These are phyloP conservation scores for Lamproptera curius DNA, from an alignment of 2,888 invertebrate genomes.

Conservation along the genomic window DNA sequence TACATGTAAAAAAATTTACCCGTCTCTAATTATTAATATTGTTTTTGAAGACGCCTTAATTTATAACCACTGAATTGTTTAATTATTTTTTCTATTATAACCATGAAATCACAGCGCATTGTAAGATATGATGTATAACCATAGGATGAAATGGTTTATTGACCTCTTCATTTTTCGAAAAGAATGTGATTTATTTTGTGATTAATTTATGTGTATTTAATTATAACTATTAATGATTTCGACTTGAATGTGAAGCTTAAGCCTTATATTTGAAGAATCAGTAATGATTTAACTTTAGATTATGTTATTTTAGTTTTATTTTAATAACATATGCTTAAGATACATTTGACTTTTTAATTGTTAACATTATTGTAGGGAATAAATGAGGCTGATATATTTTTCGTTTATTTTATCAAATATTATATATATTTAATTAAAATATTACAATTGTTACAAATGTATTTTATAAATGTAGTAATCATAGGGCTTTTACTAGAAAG, in stretches of 20 bases:
- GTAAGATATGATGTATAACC: no score
- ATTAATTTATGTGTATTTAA: slow-evolving; percentile 23
- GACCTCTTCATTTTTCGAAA: not conserved
- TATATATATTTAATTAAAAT: not conserved
- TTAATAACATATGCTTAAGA: slow-evolving; percentile 9
- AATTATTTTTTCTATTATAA: no score
- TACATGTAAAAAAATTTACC: no score
- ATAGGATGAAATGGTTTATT: not conserved
- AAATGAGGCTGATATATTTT: slow-evolving; percentile 29
- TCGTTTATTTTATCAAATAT: slow-evolving; percentile 8
- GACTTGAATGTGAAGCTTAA: not conserved
- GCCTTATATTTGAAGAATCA: not conserved
- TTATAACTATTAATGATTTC: not conserved
- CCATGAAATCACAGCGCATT: no score
- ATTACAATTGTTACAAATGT: no score
- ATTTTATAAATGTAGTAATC: no score
- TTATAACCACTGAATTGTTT: no score
- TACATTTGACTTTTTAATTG: slow-evolving; percentile 2
- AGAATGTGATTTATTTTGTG: slow-evolving; percentile 18
- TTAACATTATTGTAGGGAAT: slow-evolving; percentile 22
- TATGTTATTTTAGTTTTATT: not conserved
- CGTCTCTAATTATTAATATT: no score
- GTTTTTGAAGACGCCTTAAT: no score
- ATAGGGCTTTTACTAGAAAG: no score
- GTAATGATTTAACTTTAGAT: not conserved